A percentile compares a stretch with the other conserved stretches of the same genome.
These are phyloP conservation scores for Cosmopolites sordidus DNA, from an alignment of 2,888 invertebrate species.

Conservation along the genomic window DNA sequence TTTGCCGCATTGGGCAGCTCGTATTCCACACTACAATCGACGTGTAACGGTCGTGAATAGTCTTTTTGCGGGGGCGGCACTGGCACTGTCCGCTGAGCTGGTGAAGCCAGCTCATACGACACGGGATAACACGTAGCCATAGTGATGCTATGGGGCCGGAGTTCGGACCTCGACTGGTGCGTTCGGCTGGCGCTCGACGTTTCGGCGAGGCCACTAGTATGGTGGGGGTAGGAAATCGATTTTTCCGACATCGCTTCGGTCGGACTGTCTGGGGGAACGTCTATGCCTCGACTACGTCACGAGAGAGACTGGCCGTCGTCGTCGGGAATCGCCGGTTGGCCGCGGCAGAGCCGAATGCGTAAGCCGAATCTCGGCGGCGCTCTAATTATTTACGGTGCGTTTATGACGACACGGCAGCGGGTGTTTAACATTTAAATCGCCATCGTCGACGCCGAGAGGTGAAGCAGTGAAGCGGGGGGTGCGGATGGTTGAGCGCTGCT, in stretches of 20 bases:
- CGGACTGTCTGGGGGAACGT: conserved; percentile 45
- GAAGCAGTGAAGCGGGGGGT: conserved; percentile 4
- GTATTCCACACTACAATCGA: conserved; percentile 88
- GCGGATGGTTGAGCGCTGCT: too few species aligned
- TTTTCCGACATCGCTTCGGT: conserved; percentile 41
- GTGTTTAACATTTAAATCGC: conserved; percentile 29
- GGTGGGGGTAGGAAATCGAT: conserved; percentile 52
- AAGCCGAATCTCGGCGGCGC: conserved; percentile 42
- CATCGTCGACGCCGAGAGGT: conserved; percentile 17
- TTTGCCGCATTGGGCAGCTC: conserved; percentile 85
- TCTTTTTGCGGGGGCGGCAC: conserved; percentile 60
- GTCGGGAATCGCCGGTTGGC: conserved; percentile 21
- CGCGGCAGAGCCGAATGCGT: conserved; percentile 23
- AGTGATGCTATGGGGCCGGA: conserved; percentile 34
- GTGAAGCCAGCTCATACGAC: conserved; percentile 43
- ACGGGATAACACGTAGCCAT: conserved; percentile 46
- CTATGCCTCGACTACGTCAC: conserved; percentile 45
- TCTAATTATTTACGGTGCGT: conserved; percentile 46
- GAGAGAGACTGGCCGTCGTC: conserved; percentile 25
- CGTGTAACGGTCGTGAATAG: conserved; percentile 81
- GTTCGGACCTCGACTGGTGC: conserved; percentile 44
- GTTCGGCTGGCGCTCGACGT: conserved; percentile 9
- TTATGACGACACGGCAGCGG: conserved; percentile 37
- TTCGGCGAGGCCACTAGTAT: conserved; percentile 15
- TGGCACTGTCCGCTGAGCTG: conserved; percentile 47